phyloP scores from a whole-genome alignment of 2,113 vertebrate genomes.

The Oryzias curvinotus region DNA sequence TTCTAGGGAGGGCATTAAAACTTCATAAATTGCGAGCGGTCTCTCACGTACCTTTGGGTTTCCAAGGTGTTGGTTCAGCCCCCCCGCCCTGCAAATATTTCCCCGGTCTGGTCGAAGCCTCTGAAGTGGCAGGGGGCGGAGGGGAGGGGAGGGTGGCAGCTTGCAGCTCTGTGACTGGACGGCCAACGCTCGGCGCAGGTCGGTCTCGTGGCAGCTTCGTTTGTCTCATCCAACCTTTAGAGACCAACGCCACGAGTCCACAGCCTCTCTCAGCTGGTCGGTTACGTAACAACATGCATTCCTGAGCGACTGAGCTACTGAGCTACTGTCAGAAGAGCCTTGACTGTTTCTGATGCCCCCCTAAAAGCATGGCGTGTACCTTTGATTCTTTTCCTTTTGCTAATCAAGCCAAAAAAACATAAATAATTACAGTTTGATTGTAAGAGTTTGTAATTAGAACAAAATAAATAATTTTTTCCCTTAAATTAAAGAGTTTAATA shows the following conservation, averaged over 20 bases:
- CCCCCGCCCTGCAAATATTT: slow-evolving; percentile 67
- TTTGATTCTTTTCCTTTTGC: too few relatives aligned
- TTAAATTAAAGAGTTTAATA: too few relatives aligned
- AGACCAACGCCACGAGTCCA: background rate
- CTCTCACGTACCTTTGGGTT: slow-evolving; percentile 3
- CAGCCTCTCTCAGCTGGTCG: slow-evolving; percentile 7
- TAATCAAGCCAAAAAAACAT: too few relatives aligned
- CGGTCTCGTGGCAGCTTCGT: background rate
- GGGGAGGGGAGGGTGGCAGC: slow-evolving; percentile 53
- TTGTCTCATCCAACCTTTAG: slow-evolving; percentile 4
- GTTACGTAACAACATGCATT: slow-evolving; percentile 13
- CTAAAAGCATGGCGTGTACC: too few relatives aligned
- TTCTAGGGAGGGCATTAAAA: too few relatives aligned
- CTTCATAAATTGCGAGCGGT: too few relatives aligned
- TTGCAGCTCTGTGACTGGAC: slow-evolving; percentile 54
- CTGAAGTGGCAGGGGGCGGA: slow-evolving; percentile 57
- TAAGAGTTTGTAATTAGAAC: too few relatives aligned
- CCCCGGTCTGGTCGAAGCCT: slow-evolving; percentile 42
- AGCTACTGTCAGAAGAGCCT: background rate
- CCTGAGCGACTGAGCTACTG: slow-evolving; percentile 10
- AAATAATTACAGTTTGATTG: too few relatives aligned
- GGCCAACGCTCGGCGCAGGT: slow-evolving; percentile 36
- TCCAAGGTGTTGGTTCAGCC: slow-evolving; percentile 36
- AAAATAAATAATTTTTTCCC: too few relatives aligned
- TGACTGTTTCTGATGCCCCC: too few relatives aligned